Conservation (phyloP, 2,797 vertebrate genomes). For the Liasis olivaceus region DNA sequence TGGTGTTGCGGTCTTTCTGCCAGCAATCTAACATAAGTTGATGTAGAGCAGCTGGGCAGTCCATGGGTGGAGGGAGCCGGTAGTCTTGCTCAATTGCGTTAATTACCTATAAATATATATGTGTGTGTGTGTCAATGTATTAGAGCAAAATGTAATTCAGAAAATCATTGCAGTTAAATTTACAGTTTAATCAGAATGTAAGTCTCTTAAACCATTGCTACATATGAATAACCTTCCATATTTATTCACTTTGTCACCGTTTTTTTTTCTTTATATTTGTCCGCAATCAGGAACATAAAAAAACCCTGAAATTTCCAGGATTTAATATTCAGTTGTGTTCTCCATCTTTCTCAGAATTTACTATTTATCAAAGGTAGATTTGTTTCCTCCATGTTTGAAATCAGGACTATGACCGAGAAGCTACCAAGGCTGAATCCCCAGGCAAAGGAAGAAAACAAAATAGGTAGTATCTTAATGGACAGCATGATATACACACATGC, state of each 20-base stretch:
- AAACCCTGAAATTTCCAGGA: background rate
- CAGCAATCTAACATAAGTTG: conserved; percentile 99
- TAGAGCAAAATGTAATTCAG: background rate
- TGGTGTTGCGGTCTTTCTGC: conserved; percentile 98
- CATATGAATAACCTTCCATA: background rate
- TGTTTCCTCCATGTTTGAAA: background rate
- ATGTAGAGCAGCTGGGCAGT: conserved; percentile 95
- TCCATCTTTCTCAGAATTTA: background rate
- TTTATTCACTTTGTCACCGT: too few species aligned
- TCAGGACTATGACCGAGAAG: background rate
- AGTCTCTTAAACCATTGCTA: background rate
- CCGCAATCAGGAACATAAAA: background rate
- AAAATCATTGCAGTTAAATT: background rate
- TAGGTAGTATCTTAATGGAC: background rate
- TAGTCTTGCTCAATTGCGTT: conserved; percentile 99
- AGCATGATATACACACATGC: too few species aligned
- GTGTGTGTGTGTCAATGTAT: background rate
- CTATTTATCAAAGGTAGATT: background rate
- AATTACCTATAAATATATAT: conserved; percentile 83
- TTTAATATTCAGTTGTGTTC: background rate
- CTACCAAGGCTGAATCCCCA: background rate
- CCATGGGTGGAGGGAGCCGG: conserved; percentile 96
- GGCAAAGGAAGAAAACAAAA: background rate
- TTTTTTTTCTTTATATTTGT: background rate
- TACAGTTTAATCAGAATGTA: background rate